Conservation (phyloP, 2,113 vertebrate species). For the Gadus macrocephalus region DNA sequence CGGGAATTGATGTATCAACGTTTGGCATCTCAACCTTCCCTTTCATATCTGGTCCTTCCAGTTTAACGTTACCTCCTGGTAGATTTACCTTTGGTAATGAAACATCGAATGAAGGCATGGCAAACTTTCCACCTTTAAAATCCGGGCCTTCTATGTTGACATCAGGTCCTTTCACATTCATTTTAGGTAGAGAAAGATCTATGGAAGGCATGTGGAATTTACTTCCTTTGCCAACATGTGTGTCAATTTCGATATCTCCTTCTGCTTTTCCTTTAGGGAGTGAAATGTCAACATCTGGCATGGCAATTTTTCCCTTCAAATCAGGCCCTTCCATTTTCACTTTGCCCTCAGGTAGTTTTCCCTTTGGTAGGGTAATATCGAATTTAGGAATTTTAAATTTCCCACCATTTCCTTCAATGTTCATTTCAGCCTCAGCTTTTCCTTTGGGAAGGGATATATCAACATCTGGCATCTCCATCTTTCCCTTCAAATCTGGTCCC, state of each 20-base stretch:
- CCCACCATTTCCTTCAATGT: conserved; percentile 22
- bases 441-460: conserved; percentile 48
- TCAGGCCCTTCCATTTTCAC: conserved; percentile 14
- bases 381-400: conserved; percentile 40
- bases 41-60: conserved; percentile 32
- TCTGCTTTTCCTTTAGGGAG: conserved; percentile 46
- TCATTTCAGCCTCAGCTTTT: conserved; percentile 17
- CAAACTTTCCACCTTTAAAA: conserved; percentile 12
- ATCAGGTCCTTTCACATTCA: conserved; percentile 25
- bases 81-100: conserved; percentile 31
- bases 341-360: conserved; percentile 33
- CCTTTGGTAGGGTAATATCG: conserved; percentile 45
- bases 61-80: conserved; percentile 20
- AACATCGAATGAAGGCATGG: conserved; percentile 25
- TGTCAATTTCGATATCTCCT: conserved; percentile 28
- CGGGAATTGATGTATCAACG: conserved; percentile 27
- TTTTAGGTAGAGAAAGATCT: conserved; percentile 46
- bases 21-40: conserved; percentile 26
- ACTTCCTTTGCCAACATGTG: conserved; percentile 39
- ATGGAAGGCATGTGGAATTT: conserved; percentile 41
- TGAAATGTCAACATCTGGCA: conserved; percentile 40
- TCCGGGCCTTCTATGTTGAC: conserved; percentile 12
- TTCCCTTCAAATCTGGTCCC: conserved; percentile 37
- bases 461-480: conserved; percentile 38
- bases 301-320: conserved; percentile 23